Base-by-base conservation (phyloP, 2,888 invertebrate species). In the Dorcus hopei region DNA sequence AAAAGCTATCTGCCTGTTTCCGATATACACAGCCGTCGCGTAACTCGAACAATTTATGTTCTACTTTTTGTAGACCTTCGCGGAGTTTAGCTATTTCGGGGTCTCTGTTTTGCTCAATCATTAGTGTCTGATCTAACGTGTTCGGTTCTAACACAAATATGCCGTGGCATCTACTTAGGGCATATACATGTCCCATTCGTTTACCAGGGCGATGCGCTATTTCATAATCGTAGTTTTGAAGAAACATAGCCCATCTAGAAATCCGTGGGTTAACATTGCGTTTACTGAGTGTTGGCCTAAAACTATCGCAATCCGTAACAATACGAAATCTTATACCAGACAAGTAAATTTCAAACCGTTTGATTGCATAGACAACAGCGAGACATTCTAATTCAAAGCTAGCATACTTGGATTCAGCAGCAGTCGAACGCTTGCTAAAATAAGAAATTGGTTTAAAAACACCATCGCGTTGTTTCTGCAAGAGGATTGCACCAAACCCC, bases 371-470 rank as follows among this genome's bases (percentile, higher is more conserved):
- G 9, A 72, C 61, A 8, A 70, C 63, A 2, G 67, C 65, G n/a
- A 54, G 38, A 14, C 14, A 38, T 45, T 54, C 54, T 16, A 54
- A 19, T 14, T 54, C 54, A 14, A 40, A 40, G 16, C 41, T 52
- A 16, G 67, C 70, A 41, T 71, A 72, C 38, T 63, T 69, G 0
- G 66, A 58, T 60, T 73, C 73, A 0, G 48, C 26, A 0, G 66
- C 66, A 2, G 67, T 70, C 0, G 73, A 70, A 38, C 68, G 61
- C 53, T 71, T 71, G 6, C 71, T 72, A 65, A 72, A 74, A 57
- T 71, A 73, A 49, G 71, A 72, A 0, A 75, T 57, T 0, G 72
- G 72, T 33, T 74, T 70, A 26, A 72, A 63, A 40, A 63, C 61
- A 4, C 48, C 52, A 61, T 71, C 67, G 1, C 48, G 6, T 45